Evolutionary conservation across 2,888 invertebrate species (phyloP).

Genomic region (Himalopsyche anomala): DNA sequence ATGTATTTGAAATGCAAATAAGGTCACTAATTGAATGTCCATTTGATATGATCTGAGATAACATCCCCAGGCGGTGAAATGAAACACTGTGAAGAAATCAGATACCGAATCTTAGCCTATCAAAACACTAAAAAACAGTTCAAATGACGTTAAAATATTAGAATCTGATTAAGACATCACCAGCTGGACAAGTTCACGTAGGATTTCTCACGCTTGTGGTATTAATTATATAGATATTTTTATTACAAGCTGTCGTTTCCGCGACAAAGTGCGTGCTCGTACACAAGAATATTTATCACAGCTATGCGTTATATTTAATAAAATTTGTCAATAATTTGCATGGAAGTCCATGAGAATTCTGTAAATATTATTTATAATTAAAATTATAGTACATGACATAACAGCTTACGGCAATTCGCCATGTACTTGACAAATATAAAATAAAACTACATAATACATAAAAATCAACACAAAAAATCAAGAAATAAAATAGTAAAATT

Average conservation of each 20-base stretch:
- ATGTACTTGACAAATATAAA: no score
- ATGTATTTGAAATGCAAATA: background rate
- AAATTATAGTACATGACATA: no score
- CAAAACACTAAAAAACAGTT: constrained; percentile 13
- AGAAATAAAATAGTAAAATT: no score
- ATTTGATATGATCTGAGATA: background rate
- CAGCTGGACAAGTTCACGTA: background rate
- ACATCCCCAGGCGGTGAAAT: background rate
- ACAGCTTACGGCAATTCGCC: no score
- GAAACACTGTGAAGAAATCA: constrained; percentile 4
- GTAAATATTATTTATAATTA: no score
- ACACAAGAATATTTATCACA: background rate
- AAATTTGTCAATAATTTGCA: constrained; percentile 34
- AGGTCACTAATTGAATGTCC: background rate
- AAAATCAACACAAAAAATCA: no score
- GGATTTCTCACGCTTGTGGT: constrained; percentile 5
- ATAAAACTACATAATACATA: no score
- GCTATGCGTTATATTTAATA: background rate
- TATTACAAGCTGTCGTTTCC: constrained; percentile 3
- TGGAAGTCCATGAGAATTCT: background rate
- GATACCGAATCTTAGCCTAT: background rate
- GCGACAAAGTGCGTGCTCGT: background rate
- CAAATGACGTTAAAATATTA: background rate
- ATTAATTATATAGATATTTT: constrained; percentile 17
- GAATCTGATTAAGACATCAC: constrained; percentile 19